Base-by-base conservation (phyloP, 2,797 vertebrate genomes). In the Balearica regulorum region DNA sequence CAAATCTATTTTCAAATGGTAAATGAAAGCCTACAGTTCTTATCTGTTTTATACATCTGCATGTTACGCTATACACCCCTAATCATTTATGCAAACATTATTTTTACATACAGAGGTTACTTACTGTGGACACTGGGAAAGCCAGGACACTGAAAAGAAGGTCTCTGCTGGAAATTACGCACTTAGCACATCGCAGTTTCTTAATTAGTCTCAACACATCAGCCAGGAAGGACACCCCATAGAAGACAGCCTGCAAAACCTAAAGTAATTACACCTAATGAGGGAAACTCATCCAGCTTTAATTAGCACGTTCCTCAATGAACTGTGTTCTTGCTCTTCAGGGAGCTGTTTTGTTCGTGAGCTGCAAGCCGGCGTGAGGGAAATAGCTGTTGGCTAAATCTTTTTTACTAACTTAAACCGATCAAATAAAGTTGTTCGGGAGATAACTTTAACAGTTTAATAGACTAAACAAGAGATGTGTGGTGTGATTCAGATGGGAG, bases 221-320 rank as follows among this genome's bases (percentile, higher is more conserved):
- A 89, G 95, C 98, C 93, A 99, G 90, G 90, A 98, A 98, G 51
- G 98, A 98, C 90, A 99, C 94, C 70, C 98, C 98, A 71, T 98
- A 99, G 98, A 98, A 99, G 81, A 97, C 11, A 97, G 98, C 98
- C 98, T 99, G 99, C 91, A 99, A 95, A 95, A 99, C 21, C 99
- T 99, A 96, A 97, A 98, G 98, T 85, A 98, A 98, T 98, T 98
- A 98, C 93, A 97, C 80, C 88, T 97, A 97, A 98, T 98, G 97
- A 98, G 95, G 81, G 93, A 91, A 90, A 96, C 89, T 97, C 95
- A 97, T 97, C 96, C 96, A 95, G 82, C 72, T 96, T 98, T 97
- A 96, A 98, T 98, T 98, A 97, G 96, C 95, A 94, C 21, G 58
- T 89, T 97, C 83, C 80, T 97, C 90, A 78, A 72, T 90, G 93